Evolutionary conservation across 2,888 invertebrate genomes (phyloP).

Genomic region (Cephus pulcher): DNA sequence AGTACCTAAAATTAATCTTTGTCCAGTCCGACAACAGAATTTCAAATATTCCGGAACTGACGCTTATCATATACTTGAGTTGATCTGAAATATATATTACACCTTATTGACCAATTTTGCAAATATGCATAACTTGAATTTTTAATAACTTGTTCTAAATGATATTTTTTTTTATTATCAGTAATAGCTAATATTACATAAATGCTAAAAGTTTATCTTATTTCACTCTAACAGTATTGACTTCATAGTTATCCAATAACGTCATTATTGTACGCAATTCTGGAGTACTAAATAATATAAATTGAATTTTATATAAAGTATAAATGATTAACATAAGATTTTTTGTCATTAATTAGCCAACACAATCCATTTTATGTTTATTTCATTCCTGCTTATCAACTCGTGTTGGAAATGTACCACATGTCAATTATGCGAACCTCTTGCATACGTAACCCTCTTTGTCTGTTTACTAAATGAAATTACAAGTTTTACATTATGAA

Average conservation of each 20-base stretch:
- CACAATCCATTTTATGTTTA: not conserved
- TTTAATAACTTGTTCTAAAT: not conserved
- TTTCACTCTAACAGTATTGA: not conserved
- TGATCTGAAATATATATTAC: not conserved
- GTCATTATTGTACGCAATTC: not conserved
- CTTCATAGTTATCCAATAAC: not conserved
- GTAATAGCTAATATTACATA: not conserved
- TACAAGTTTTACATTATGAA: not conserved
- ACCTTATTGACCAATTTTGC: not conserved
- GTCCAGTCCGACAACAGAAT: not conserved
- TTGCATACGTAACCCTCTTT: not conserved
- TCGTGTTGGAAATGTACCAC: not conserved
- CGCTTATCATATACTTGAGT: not conserved
- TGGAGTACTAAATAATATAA: not conserved
- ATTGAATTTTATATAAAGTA: not conserved
- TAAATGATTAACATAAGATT: not conserved
- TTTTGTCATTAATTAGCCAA: not conserved
- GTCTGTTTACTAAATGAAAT: not conserved
- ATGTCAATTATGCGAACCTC: not conserved
- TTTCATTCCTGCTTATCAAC: not conserved
- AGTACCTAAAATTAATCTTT: not conserved
- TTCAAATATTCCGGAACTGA: not conserved
- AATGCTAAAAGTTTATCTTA: not conserved
- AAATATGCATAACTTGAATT: not conserved
- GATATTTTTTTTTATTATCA: not conserved